Base-by-base conservation (phyloP, 2,888 invertebrate genomes). In the Drosophila borealis region DNA sequence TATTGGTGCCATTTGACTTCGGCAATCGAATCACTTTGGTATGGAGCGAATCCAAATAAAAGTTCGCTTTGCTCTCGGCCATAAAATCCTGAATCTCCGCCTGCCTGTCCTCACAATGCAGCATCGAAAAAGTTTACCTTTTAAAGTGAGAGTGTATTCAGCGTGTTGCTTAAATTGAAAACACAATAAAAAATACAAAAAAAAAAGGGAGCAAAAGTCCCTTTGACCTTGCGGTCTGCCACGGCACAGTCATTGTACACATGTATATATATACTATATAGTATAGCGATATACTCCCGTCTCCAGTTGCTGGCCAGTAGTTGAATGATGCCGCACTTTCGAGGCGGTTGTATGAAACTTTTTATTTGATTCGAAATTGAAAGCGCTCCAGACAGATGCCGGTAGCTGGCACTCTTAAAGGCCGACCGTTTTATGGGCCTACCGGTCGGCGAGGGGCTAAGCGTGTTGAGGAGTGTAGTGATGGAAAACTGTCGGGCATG, bases 331-430 rank as follows among this genome's bases (percentile, higher is more conserved):
- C 53, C 57, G 61, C 80, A 74, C 36, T 76, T 80, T 74, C 68
- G 25, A 36, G 64, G 51, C 55, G 51, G 37, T 41, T 71, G 57
- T 44, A 45, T 50, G 49, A 65, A 85, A 86, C 68, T 85, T 81
- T 81, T 85, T 79, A 81, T 81, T 85, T 79, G 86, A 82, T 79
- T 81, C 71, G 70, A 85, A 81, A 85, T 76, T 85, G 80, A 79
- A 81, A 79, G 72, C 82, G 65, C 49, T 71, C 67, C 80, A 82
- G 73, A 74, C 78, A 64, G 57, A 59, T 69, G 78, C 68, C 51
- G 71, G 61, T 45, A 17, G 55, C 33, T 45, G 17, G 14, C 19
- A 41, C 50, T 41, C 29, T 54, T 37, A 41, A 72, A 55, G 49
- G 25, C 17, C 19, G n/a, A 6, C 45, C 55, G 17, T 29, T 69